Base-by-base conservation (phyloP, 2,797 vertebrate species). In the Crotalus adamanteus region DNA sequence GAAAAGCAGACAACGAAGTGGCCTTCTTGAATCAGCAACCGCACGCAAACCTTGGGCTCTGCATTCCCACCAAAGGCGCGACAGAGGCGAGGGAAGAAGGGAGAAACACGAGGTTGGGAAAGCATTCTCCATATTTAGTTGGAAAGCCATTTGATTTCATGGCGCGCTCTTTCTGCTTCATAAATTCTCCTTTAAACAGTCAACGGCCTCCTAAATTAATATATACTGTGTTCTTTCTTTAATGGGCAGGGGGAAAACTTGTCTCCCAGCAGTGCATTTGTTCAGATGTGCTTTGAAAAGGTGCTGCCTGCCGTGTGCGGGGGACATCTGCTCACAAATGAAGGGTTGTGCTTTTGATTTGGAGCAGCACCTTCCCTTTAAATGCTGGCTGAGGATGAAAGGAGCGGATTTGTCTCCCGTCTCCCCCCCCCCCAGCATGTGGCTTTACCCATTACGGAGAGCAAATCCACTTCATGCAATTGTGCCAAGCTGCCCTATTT, bases 371-470 rank as follows among this genome's bases (percentile, higher is more conserved):
- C 94, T 97, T 95, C 92, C 31, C 95, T 96, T 94, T 94, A 93
- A 94, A 95, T 92, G 97, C 97, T 96, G 97, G 97, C 98, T 95
- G 96, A 95, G 95, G 97, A 98, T 98, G 98, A 98, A 98, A 98
- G 97, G 97, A 93, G 92, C 97, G 96, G 97, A 96, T 96, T 98
- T 97, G 20, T 47, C 20, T 47, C 42, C 22, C 3, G 18, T 18
- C 37, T 31, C 8, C 20, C 1, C 8, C 16, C 18, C 94, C 95
- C 96, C 96, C 97, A 96, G 97, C 96, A 59, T 96, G 97, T 94
- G 97, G 95, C 96, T 96, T 97, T 96, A 96, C 97, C 90, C 96
- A 95, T 97, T 97, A 97, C 95, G 96, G 97, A 98, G 97, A 96
- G 95, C 94, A 97, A 96, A 96, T 95, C 96, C 93, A 95, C 96